Conservation (phyloP, 2,888 invertebrate species). For the Polydesmus complanatus region DNA sequence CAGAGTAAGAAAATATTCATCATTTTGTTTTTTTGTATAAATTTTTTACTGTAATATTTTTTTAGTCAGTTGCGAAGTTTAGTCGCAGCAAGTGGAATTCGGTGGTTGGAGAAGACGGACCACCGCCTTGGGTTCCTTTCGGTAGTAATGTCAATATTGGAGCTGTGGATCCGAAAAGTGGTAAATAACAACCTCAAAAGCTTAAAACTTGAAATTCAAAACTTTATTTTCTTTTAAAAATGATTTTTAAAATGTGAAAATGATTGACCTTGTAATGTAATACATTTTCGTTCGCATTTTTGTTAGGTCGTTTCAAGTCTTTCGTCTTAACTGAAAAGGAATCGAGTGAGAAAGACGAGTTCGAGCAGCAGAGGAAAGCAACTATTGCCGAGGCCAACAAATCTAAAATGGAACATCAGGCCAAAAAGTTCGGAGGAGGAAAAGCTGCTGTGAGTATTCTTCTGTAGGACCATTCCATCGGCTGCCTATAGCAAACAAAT, state of each 20-base stretch:
- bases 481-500: too few species aligned
- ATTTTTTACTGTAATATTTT: neutral
- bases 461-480: too few species aligned
- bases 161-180: too few species aligned
- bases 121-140: conserved; percentile 84
- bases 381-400: conserved; percentile 78
- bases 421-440: conserved; percentile 31
- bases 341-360: conserved; percentile 59
- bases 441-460: conserved; percentile 20
- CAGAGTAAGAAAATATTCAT: conserved; percentile 32
- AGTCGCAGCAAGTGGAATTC: conserved; percentile 26
- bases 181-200: too few species aligned
- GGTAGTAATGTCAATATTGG: conserved; percentile 49
- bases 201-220: neutral
- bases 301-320: conserved; percentile 30
- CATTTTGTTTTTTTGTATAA: neutral
- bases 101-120: conserved; percentile 55
- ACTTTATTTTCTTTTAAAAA: too few species aligned
- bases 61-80: conserved; percentile 4
- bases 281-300: neutral
- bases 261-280: too few species aligned
- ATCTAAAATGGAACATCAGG: conserved; percentile 31
- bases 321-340: conserved; percentile 31
- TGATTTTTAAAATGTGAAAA: too few species aligned
- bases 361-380: conserved; percentile 75